These are phyloP conservation scores for Aphidius colemani DNA, from an alignment of 2,888 invertebrate genomes.

Conservation along the genomic window DNA sequence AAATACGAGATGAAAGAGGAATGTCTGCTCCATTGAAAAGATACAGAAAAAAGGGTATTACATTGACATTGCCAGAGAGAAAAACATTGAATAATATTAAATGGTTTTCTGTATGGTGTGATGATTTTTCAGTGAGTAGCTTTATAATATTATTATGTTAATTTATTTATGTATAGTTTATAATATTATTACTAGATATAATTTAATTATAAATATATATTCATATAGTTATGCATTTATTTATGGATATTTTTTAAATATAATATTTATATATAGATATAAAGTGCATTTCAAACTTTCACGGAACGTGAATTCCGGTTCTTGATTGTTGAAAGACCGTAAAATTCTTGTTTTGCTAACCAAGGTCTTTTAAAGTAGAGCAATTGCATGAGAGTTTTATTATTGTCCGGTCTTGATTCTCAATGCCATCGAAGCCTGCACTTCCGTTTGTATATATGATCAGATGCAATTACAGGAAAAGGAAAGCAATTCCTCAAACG, in stretches of 20 bases:
- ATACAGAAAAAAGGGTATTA: constrained; percentile 82
- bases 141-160: constrained; percentile 5
- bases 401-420: constrained; percentile 26
- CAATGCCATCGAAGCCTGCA: constrained; percentile 30
- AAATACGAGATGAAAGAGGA: constrained; percentile 84
- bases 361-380: constrained; percentile 33
- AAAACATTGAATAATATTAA: constrained; percentile 80
- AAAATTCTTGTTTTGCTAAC: constrained; percentile 30
- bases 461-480: not conserved
- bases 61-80: constrained; percentile 85
- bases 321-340: constrained; percentile 17
- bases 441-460: constrained; percentile 18
- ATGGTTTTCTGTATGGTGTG: constrained; percentile 92
- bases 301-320: constrained; percentile 20
- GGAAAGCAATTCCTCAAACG: constrained; percentile 8
- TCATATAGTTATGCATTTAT: no score
- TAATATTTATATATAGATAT: no score
- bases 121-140: constrained; percentile 80
- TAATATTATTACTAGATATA: no score
- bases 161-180: not conserved
- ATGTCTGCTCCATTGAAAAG: constrained; percentile 74
- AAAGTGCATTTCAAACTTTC: constrained; percentile 13
- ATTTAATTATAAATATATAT: no score
- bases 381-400: constrained; percentile 16
- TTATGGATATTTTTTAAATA: no score